A percentile compares a stretch with the other conserved stretches of the same genome.
phyloP scores from a whole-genome alignment of 1,140 invertebrate genomes.

The Drosophila erecta region DNA sequence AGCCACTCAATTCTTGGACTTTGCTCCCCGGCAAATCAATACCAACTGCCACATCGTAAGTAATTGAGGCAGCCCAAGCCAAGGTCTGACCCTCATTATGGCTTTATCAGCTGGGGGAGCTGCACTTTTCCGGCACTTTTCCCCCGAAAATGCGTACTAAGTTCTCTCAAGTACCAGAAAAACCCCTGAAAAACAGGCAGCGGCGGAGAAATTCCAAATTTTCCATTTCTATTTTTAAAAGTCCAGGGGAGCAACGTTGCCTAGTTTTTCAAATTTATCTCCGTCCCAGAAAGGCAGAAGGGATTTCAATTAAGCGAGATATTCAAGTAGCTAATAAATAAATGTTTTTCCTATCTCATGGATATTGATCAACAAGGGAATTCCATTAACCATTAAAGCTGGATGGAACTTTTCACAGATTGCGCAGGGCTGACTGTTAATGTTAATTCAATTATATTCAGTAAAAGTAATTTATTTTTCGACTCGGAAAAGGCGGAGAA shows the following conservation, averaged over 20 bases:
- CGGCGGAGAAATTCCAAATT: background rate
- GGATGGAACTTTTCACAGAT: background rate
- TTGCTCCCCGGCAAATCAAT: constrained; percentile 60
- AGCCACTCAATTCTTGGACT: constrained; percentile 11
- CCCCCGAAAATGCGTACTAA: constrained; percentile 29
- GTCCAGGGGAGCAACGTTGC: constrained; percentile 24
- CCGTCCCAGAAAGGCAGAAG: constrained; percentile 5
- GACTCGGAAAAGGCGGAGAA: constrained; percentile 36
- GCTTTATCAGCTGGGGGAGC: constrained; percentile 57
- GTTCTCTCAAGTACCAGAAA: constrained; percentile 63
- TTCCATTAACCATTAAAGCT: constrained; percentile 23
- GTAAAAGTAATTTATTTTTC: constrained; percentile 65
- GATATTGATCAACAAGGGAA: constrained; percentile 29
- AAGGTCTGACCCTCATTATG: constrained; percentile 69
- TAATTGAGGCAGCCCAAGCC: constrained; percentile 53
- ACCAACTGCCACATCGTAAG: constrained; percentile 73
- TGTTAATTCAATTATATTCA: constrained; percentile 79
- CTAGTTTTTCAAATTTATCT: constrained; percentile 37
- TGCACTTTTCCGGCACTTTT: constrained; percentile 43
- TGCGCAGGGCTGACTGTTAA: constrained; percentile 48
- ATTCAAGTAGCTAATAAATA: constrained; percentile 43
- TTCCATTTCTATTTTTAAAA: constrained; percentile 58
- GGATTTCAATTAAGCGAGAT: constrained; percentile 39
- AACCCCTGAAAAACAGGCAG: constrained; percentile 13
- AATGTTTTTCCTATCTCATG: constrained; percentile 16